Conservation (phyloP, 2,113 vertebrate genomes). For the Rhineura floridana region DNA sequence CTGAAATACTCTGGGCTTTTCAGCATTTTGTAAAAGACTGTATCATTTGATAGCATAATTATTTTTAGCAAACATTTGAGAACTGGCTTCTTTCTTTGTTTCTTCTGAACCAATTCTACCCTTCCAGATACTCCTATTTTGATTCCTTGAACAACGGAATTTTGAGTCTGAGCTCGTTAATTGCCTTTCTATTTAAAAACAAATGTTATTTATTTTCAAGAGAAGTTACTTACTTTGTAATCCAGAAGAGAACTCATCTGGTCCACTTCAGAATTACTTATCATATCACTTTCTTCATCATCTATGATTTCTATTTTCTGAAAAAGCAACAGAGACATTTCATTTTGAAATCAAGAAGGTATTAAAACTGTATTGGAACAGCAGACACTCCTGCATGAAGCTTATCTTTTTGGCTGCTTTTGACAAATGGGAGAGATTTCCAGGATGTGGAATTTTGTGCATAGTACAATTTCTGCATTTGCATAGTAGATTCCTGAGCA, state of each 20-base stretch:
- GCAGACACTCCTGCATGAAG: not conserved
- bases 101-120: not conserved
- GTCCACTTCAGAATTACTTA: constrained; percentile 88
- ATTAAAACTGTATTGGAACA: not conserved
- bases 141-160: not conserved
- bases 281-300: constrained; percentile 86
- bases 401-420: not conserved
- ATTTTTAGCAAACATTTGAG: not conserved
- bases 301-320: constrained; percentile 95
- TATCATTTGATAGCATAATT: not conserved
- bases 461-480: not conserved
- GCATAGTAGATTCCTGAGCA: no score
- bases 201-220: not conserved
- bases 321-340: not conserved
- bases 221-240: constrained; percentile 84
- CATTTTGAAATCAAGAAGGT: not conserved
- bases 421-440: not conserved
- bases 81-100: not conserved
- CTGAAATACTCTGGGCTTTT: not conserved
- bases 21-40: not conserved
- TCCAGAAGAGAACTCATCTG: constrained; percentile 92
- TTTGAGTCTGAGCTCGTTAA: not conserved
- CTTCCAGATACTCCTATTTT: not conserved
- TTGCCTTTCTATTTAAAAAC: fast-evolving
- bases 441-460: not conserved